Percentiles rank a stretch among this genome's conserved stretches.
These are phyloP conservation scores for Asarcornis scutulata DNA, from an alignment of 2,113 vertebrate species.

Conservation along the genomic window DNA sequence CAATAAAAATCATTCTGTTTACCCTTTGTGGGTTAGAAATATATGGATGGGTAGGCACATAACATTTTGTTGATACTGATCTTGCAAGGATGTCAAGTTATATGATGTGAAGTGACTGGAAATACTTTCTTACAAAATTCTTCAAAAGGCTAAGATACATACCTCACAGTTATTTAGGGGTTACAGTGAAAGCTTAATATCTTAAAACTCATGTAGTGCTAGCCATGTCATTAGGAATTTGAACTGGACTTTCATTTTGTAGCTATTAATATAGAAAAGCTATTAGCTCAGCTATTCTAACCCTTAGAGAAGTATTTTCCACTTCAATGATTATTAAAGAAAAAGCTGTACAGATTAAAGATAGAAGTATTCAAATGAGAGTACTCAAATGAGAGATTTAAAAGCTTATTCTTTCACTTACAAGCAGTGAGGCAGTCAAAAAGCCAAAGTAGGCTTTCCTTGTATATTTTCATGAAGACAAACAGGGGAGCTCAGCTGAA, in stretches of 20 bases:
- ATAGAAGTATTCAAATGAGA: not conserved
- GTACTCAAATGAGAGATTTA: not conserved
- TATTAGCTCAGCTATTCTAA: not conserved
- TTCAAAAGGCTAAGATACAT: not conserved
- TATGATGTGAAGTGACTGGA: not conserved
- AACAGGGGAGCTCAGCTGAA: not conserved
- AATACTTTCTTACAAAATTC: not conserved
- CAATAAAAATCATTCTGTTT: not conserved
- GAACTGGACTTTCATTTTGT: not conserved
- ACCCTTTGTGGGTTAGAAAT: not conserved
- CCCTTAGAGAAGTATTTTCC: not conserved
- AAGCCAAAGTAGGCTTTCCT: not conserved
- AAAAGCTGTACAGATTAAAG: not conserved
- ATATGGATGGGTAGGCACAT: not conserved
- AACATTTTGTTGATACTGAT: not conserved
- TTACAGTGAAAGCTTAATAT: not conserved
- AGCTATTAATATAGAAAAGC: not conserved
- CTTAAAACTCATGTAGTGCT: not conserved
- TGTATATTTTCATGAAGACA: not conserved
- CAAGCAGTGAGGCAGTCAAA: not conserved
- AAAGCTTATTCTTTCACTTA: not conserved
- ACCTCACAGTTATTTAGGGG: not conserved
- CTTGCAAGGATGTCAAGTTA: not conserved
- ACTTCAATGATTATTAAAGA: not conserved
- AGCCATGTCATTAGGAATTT: not conserved